These are phyloP conservation scores for Geophilus truncorum DNA, from an alignment of 2,888 invertebrate genomes.

Conservation along the genomic window DNA sequence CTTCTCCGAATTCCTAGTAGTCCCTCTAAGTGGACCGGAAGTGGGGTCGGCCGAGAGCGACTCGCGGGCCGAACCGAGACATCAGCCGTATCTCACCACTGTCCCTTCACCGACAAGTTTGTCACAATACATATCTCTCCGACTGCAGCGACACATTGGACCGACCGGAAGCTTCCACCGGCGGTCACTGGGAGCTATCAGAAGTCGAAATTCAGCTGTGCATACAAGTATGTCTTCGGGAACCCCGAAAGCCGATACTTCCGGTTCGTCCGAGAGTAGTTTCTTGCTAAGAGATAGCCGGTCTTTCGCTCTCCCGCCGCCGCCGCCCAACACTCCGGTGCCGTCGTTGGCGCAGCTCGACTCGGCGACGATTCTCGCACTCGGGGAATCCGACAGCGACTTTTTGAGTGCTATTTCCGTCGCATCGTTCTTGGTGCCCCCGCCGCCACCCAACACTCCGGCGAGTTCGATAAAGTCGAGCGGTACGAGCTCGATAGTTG, in stretches of 20 bases:
- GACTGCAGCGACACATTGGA: neutral
- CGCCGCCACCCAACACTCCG: neutral
- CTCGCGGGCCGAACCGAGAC: neutral
- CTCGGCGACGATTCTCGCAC: neutral
- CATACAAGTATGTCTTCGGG: neutral
- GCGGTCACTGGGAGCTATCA: neutral
- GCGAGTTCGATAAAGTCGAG: neutral
- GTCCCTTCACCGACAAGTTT: neutral
- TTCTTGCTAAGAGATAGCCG: neutral
- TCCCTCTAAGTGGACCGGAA: neutral
- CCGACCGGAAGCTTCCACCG: neutral
- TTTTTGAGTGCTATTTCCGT: neutral
- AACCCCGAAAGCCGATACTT: neutral
- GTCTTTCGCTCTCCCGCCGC: neutral
- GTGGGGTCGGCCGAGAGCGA: neutral
- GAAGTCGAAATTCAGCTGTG: neutral
- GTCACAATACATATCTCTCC: neutral
- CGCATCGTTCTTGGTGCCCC: neutral
- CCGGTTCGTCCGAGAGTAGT: neutral
- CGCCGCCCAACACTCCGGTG: neutral
- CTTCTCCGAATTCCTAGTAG: neutral
- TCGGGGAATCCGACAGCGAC: neutral
- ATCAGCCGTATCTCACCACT: neutral
- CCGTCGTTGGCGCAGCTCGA: neutral
- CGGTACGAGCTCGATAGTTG: neutral